These are phyloP conservation scores for Orius insidiosus DNA, from an alignment of 1,140 invertebrate genomes.

Conservation along the genomic window DNA sequence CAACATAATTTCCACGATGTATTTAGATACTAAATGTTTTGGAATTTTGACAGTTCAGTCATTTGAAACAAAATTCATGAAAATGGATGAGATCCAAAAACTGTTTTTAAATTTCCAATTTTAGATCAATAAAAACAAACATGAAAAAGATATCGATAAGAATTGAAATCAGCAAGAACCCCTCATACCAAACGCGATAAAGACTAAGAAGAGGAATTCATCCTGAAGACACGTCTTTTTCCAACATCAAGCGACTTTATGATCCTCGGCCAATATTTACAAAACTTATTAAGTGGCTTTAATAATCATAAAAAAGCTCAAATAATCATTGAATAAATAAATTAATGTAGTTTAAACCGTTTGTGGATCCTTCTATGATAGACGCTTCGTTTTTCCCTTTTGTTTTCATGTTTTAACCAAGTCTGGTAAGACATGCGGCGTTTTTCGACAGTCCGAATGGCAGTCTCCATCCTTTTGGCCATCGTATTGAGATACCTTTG, in stretches of 20 bases:
- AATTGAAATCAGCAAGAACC: constrained; percentile 18
- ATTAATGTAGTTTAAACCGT: constrained; percentile 1
- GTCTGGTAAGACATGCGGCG: too few relatives aligned
- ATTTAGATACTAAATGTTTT: too few relatives aligned
- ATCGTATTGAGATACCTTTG: constrained; percentile 31
- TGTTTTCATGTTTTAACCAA: too few relatives aligned
- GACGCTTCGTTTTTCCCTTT: too few relatives aligned
- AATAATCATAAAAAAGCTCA: neutral
- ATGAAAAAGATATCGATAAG: constrained; percentile 5
- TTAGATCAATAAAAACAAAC: neutral
- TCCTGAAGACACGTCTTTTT: constrained; percentile 18
- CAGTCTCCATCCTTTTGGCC: constrained; percentile 29
- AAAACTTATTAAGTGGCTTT: too few relatives aligned
- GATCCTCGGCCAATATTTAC: too few relatives aligned
- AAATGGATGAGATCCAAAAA: neutral
- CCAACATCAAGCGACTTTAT: neutral
- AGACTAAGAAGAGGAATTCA: constrained; percentile 14
- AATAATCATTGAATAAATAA: too few relatives aligned
- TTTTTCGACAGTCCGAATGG: constrained; percentile 19
- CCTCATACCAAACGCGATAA: constrained; percentile 11
- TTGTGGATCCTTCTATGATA: neutral
- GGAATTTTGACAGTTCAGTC: too few relatives aligned
- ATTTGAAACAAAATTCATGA: neutral
- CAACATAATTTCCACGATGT: neutral
- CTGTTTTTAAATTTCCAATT: neutral